A percentile compares a stretch with the other conserved stretches of the same genome.
Evolutionary conservation across 1,140 invertebrate species (phyloP).

Genomic region (Solen grandis): DNA sequence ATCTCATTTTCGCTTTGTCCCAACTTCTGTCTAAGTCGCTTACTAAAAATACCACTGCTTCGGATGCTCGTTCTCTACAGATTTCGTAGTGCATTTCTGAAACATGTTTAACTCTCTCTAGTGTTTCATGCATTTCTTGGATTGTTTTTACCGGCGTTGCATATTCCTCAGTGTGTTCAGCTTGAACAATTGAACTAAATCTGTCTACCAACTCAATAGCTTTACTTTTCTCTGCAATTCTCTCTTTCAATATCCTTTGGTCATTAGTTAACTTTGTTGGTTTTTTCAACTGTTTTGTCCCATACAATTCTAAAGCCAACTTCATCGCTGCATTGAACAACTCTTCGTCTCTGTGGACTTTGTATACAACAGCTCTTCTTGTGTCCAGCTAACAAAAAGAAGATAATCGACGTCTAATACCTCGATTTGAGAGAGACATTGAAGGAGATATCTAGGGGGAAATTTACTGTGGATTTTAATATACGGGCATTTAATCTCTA

Average conservation of each 20-base stretch:
- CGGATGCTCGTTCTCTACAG: constrained; percentile 39
- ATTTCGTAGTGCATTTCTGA: constrained; percentile 22
- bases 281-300: neutral
- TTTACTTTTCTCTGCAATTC: neutral
- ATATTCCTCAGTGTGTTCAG: neutral
- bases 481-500: constrained; percentile 13
- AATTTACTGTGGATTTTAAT: neutral
- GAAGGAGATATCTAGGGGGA: constrained; percentile 3
- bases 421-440: constrained; percentile 7
- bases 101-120: neutral
- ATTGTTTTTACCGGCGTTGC: neutral
- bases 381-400: constrained; percentile 11
- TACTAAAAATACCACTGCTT: constrained; percentile 55
- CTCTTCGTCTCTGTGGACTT: neutral
- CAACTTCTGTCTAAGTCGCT: constrained; percentile 51
- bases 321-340: neutral
- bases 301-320: neutral
- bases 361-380: neutral
- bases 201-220: neutral
- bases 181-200: neutral
- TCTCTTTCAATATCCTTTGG: neutral
- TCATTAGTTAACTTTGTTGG: constrained; percentile 1
- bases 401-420: neutral
- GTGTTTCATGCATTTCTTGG: neutral
- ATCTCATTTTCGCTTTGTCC: constrained; percentile 42